Base-by-base conservation (phyloP, 2,797 vertebrate genomes). In the Miichthys miiuy region DNA sequence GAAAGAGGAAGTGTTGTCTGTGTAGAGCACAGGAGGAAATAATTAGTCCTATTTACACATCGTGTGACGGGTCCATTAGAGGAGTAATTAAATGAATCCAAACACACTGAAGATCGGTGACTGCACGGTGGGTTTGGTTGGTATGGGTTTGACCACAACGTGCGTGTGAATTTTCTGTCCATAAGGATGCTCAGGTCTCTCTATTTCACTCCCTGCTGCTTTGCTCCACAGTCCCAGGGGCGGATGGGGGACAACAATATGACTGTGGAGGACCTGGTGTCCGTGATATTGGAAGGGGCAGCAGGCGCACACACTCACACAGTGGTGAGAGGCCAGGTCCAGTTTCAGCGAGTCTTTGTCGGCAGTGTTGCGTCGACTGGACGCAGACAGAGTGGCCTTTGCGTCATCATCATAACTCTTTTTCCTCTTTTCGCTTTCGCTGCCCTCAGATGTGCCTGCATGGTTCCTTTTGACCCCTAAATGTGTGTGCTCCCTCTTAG, bases 131-230 rank as follows among this genome's bases (percentile, higher is more conserved):
- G 98, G 98, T 84, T 99, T 99, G 38, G 98, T 99, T 55, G 98
- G 98, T 71, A 99, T 99, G 25, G 98, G 98, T 90, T 99, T 99
- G 87, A 99, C 96, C 68, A 99, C 97, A 79, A 98, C 95, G 0
- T 99, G 98, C 38, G 95, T 95, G 91, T 95, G 95, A n/a, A 96
- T 89, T 79, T 95, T 97, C 73, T 95, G 96, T 68, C 94, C 95
- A 23, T 92, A 91, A 47, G 86, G 88, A 0, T 75, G 86, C 63
- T 91, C 88, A 0, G 91, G 85, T 2, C 87, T 90, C 21, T 96
- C 96, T 66, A 95, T 91, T 0, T 96, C 94, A 46, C 91, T 82
- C 0, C 79, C 92, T 0, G 82, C 61, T 21, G 89, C 91, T 85
- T 97, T 98, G 82, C 96, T 93, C 96, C 97, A 97, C 63, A 96